Evolutionary conservation across 2,888 invertebrate genomes (phyloP).

Genomic region (Morinoia aosen): DNA sequence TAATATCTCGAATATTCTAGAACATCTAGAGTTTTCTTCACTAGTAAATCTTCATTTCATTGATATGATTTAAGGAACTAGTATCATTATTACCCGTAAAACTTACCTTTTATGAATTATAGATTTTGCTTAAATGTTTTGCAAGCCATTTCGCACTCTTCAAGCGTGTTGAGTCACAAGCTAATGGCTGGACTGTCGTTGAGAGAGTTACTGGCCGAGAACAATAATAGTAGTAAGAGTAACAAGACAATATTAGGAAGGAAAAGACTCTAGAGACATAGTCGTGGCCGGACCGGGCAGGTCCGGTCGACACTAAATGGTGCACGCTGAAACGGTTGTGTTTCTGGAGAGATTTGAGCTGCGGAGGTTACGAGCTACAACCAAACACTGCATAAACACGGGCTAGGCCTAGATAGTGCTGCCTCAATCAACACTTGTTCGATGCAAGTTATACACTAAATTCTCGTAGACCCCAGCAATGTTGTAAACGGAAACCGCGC

Average conservation of each 20-base stretch:
- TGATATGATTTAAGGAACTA: too few species aligned
- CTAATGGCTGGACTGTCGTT: neutral
- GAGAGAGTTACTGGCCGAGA: neutral
- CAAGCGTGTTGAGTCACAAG: too few species aligned
- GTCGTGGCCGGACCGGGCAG: neutral
- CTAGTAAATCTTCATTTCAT: too few species aligned
- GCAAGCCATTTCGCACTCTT: too few species aligned
- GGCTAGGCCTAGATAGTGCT: neutral
- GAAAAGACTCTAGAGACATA: neutral
- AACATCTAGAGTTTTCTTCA: too few species aligned
- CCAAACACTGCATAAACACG: neutral
- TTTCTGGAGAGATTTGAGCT: conserved; percentile 17
- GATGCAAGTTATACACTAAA: conserved; percentile 9
- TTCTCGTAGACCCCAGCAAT: neutral
- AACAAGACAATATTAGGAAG: conserved; percentile 9
- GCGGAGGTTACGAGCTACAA: neutral
- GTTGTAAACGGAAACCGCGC: neutral
- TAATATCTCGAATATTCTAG: too few species aligned
- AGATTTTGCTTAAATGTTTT: too few species aligned
- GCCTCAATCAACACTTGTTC: neutral
- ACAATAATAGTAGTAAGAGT: neutral
- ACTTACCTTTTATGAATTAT: too few species aligned
- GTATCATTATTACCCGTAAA: too few species aligned
- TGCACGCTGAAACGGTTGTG: neutral
- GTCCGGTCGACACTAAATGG: neutral